A percentile compares a stretch with the other conserved stretches of the same genome.
Evolutionary conservation across 2,797 vertebrate genomes (phyloP).

Genomic region (Diplodus puntazzo): DNA sequence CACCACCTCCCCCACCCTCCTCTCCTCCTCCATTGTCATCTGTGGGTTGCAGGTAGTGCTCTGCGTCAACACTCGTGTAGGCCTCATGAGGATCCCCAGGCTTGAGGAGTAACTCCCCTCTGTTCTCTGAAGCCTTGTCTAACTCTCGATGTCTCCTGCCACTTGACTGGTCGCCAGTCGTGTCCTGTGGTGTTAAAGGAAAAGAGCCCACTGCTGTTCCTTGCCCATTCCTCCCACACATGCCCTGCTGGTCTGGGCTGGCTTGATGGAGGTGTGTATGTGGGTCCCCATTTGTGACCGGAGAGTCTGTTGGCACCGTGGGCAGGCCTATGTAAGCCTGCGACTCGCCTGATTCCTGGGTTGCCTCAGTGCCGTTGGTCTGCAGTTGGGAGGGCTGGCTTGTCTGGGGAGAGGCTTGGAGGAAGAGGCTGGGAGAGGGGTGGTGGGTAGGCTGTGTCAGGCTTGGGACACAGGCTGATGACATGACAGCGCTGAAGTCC

Average conservation of each 20-base stretch:
- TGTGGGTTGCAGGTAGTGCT: conserved; percentile 91
- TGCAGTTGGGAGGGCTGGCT: conserved; percentile 82
- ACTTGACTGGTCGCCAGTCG: conserved; percentile 59
- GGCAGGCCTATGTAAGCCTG: conserved; percentile 80
- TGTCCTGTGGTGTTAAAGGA: conserved; percentile 68
- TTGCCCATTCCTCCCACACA: conserved; percentile 72
- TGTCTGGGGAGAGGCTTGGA: conserved; percentile 91
- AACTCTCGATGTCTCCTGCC: conserved; percentile 89
- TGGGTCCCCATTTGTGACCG: conserved; percentile 79
- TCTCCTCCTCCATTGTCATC: conserved; percentile 71
- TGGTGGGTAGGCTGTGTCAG: conserved; percentile 91
- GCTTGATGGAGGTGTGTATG: conserved; percentile 78
- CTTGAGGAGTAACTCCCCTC: conserved; percentile 90
- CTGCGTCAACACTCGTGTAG: conserved; percentile 85
- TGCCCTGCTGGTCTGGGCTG: conserved; percentile 82
- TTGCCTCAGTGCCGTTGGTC: conserved; percentile 73
- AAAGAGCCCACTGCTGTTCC: conserved; percentile 59
- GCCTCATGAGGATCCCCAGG: conserved; percentile 89
- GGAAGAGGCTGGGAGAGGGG: conserved; percentile 95
- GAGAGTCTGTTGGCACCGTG: conserved; percentile 76
- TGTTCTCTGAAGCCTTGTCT: conserved; percentile 82
- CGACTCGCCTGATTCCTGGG: conserved; percentile 77
- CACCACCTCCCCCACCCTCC: conserved; percentile 53
- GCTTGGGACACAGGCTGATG: conserved; percentile 88
- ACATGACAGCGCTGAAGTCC: conserved; percentile 98